Percentiles rank a stretch among this genome's conserved stretches.
Evolutionary conservation across 2,888 invertebrate species (phyloP).

Genomic region (Nemapogon koenigi): DNA sequence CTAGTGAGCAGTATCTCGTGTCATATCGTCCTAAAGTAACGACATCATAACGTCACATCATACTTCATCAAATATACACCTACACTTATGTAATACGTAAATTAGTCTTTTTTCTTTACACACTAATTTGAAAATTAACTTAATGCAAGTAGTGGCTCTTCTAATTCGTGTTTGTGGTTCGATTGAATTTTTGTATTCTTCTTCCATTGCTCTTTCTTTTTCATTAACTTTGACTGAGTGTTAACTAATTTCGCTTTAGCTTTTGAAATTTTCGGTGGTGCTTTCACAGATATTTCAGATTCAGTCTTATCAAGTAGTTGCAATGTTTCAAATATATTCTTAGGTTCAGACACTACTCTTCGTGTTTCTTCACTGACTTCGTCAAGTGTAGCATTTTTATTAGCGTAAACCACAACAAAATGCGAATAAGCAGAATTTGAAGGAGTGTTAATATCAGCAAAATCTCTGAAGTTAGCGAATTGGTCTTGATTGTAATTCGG

Average conservation of each 20-base stretch:
- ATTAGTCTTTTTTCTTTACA: slow-evolving; percentile 11
- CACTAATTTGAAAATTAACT: slow-evolving; percentile 62
- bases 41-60: background rate
- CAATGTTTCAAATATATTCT: slow-evolving; percentile 84
- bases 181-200: slow-evolving; percentile 37
- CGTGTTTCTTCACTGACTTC: slow-evolving; percentile 53
- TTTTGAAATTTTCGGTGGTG: slow-evolving; percentile 59
- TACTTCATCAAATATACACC: background rate
- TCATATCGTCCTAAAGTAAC: slow-evolving; percentile 22
- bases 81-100: slow-evolving; percentile 13
- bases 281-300: slow-evolving; percentile 30
- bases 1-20: slow-evolving; percentile 31
- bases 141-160: slow-evolving; percentile 71
- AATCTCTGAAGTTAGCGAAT: slow-evolving; percentile 89
- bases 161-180: slow-evolving; percentile 54
- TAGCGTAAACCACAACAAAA: slow-evolving; percentile 83
- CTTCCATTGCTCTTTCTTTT: slow-evolving; percentile 55
- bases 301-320: slow-evolving; percentile 69
- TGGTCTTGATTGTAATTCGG: slow-evolving; percentile 82
- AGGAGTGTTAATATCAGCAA: slow-evolving; percentile 88
- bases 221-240: slow-evolving; percentile 44
- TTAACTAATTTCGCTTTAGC: slow-evolving; percentile 70
- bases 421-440: slow-evolving; percentile 82
- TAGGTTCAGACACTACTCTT: slow-evolving; percentile 64
- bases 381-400: slow-evolving; percentile 74